Conservation (phyloP, 2,113 vertebrate species). For the zebrafish (Danio rerio) region GRCz12tu NC_133183.1:61081001-61081500, state of each 20-base stretch:
- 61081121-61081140: slow-evolving; percentile 21
- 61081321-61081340: not conserved
- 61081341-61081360: not conserved
- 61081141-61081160: slow-evolving; percentile 44
- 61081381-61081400: slow-evolving; percentile 18
- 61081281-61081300: slow-evolving; percentile 10
- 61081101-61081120: not conserved
- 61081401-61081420: slow-evolving; percentile 14
- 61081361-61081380: not conserved
- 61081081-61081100: not conserved
- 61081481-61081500: too few relatives aligned
- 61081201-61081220: slow-evolving; percentile 41
- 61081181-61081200: slow-evolving; percentile 52
- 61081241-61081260: slow-evolving; percentile 51
- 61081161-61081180: slow-evolving; percentile 44
- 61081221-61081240: slow-evolving; percentile 51
- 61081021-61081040: too few relatives aligned
- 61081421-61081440: not conserved
- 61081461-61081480: too few relatives aligned
- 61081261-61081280: slow-evolving; percentile 25
- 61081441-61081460: too few relatives aligned
- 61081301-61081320: not conserved
- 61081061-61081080: not conserved
- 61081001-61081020: too few relatives aligned
- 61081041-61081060: too few relatives aligned